Conservation (phyloP, 1,140 invertebrate species). For the Listronotus bonariensis region DNA sequence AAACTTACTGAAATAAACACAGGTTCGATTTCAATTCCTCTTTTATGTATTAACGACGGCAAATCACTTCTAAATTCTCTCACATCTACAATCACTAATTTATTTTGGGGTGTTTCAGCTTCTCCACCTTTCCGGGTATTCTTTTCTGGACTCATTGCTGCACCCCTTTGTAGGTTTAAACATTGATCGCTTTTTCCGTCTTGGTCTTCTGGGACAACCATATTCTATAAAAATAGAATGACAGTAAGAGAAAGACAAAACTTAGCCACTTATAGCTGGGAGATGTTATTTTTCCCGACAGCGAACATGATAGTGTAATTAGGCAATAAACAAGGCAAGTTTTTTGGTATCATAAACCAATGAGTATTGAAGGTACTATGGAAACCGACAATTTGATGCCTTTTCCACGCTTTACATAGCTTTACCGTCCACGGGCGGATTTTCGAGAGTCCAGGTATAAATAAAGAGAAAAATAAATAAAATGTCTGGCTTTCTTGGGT, state of each 20-base stretch:
- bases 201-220: constrained; percentile 91
- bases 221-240: constrained; percentile 65
- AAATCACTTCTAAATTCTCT: constrained; percentile 97
- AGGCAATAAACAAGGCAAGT: too few relatives aligned
- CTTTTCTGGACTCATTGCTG: constrained; percentile 52
- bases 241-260: constrained; percentile 8
- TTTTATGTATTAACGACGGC: constrained; percentile 89
- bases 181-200: constrained; percentile 82
- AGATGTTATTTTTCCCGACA: too few relatives aligned
- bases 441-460: too few relatives aligned
- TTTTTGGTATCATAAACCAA: too few relatives aligned
- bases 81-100: constrained; percentile 92
- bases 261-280: not conserved
- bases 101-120: constrained; percentile 49
- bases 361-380: too few relatives aligned
- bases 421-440: too few relatives aligned
- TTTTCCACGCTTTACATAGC: too few relatives aligned
- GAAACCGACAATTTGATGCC: too few relatives aligned
- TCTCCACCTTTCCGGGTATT: constrained; percentile 72
- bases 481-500: too few relatives aligned
- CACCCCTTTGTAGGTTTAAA: constrained; percentile 63
- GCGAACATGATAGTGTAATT: too few relatives aligned
- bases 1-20: constrained; percentile 76
- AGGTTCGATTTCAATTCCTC: constrained; percentile 92
- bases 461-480: too few relatives aligned